Percentiles rank a stretch among this genome's conserved stretches.
Evolutionary conservation across 2,113 vertebrate species (phyloP).

Genomic region (Danionella cerebrum): DNA sequence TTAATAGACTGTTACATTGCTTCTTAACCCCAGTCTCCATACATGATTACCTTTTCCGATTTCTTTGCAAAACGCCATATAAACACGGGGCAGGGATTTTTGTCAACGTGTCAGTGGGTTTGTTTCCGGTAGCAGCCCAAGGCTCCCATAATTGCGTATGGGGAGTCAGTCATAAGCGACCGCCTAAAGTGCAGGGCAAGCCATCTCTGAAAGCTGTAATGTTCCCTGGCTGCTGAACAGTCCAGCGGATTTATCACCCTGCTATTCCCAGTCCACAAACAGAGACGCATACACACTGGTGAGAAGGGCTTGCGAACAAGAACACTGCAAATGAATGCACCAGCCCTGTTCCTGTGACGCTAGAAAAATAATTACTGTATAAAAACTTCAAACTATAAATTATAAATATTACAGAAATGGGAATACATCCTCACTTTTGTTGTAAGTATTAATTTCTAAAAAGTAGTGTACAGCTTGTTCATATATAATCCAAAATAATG

Average conservation of each 20-base stretch:
- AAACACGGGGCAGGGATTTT: conserved; percentile 89
- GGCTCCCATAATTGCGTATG: conserved; percentile 61
- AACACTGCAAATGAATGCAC: background rate
- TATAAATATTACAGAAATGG: too few species aligned
- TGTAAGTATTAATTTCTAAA: too few species aligned
- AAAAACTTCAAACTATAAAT: too few species aligned
- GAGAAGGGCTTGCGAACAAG: background rate
- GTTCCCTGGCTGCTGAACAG: conserved; percentile 40
- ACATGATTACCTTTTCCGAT: conserved; percentile 99
- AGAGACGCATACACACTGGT: background rate
- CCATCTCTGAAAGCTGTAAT: conserved; percentile 37
- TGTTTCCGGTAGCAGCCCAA: conserved; percentile 70
- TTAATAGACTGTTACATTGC: conserved; percentile 99
- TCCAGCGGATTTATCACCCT: conserved; percentile 38
- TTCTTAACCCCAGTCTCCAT: conserved; percentile 98
- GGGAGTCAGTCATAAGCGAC: conserved; percentile 58
- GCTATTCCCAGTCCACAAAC: conserved; percentile 14
- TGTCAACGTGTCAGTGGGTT: conserved; percentile 85
- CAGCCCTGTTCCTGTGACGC: too few species aligned
- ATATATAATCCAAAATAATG: too few species aligned
- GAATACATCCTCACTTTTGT: too few species aligned
- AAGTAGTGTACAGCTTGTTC: too few species aligned
- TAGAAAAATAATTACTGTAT: too few species aligned
- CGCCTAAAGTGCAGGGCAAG: conserved; percentile 51
- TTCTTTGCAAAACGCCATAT: conserved; percentile 93